Percentiles rank a stretch among this genome's conserved stretches.
phyloP scores from a whole-genome alignment of 2,797 vertebrate genomes.

The Micromesistius poutassou region DNA sequence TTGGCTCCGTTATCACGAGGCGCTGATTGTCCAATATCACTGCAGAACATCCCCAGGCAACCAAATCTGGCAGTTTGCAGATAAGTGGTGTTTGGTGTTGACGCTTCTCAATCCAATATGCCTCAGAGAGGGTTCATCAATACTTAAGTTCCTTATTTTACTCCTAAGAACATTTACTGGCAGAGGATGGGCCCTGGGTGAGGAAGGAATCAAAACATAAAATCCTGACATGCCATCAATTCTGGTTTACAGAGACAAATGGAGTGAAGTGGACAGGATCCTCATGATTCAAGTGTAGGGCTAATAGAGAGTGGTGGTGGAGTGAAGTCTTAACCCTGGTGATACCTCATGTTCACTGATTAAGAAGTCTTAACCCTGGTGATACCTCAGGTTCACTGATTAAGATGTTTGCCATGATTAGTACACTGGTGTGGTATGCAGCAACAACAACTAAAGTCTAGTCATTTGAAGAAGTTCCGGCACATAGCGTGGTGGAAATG shows the following conservation, averaged over 20 bases:
- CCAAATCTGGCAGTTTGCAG: constrained; percentile 35
- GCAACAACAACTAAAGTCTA: neutral
- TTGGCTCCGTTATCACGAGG: constrained; percentile 39
- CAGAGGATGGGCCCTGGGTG: constrained; percentile 30
- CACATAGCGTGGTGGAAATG: neutral
- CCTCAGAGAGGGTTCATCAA: constrained; percentile 37
- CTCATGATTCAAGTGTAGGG: constrained; percentile 38
- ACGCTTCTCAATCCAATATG: constrained; percentile 15
- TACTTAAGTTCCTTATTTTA: constrained; percentile 43
- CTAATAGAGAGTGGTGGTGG: constrained; percentile 23
- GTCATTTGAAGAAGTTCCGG: neutral
- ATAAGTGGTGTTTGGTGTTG: constrained; percentile 38
- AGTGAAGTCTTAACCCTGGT: neutral
- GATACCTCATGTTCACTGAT: constrained; percentile 7
- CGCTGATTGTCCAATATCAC: constrained; percentile 32
- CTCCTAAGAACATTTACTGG: constrained; percentile 50
- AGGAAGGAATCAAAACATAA: constrained; percentile 44
- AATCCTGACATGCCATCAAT: constrained; percentile 31
- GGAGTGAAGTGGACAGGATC: constrained; percentile 31
- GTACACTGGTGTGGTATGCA: neutral
- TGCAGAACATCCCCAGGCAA: constrained; percentile 14
- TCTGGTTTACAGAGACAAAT: constrained; percentile 27
- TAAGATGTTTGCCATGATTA: neutral
- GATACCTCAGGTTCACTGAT: constrained; percentile 4
- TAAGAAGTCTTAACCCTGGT: neutral